Evolutionary conservation across 2,113 vertebrate genomes (phyloP).

Genomic region (Takifugu flavidus): DNA sequence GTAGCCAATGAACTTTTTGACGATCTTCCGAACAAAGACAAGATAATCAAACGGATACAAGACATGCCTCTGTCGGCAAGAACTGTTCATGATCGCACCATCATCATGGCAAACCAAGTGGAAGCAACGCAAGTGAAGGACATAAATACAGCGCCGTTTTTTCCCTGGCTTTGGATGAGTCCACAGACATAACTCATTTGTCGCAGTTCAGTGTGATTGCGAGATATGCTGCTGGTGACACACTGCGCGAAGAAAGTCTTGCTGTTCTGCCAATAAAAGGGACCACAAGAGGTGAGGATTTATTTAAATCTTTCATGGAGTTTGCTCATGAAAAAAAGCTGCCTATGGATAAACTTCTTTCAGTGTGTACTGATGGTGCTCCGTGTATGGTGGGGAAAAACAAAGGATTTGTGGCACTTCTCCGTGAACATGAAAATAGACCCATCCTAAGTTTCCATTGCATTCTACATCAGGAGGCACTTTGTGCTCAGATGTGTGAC

Average conservation of each 20-base stretch:
- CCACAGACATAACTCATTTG: slow-evolving; percentile 37
- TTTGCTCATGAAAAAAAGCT: slow-evolving; percentile 31
- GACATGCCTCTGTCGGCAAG: slow-evolving; percentile 49
- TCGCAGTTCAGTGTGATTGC: slow-evolving; percentile 20
- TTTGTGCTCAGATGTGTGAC: slow-evolving; percentile 52
- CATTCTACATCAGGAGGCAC: slow-evolving; percentile 46
- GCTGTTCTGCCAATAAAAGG: slow-evolving; percentile 49
- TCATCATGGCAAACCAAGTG: slow-evolving; percentile 36
- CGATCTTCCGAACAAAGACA: slow-evolving; percentile 6
- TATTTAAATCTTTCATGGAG: slow-evolving; percentile 38
- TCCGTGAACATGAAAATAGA: slow-evolving; percentile 48
- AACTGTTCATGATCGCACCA: slow-evolving; percentile 36
- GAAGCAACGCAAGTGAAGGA: no score
- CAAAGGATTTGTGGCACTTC: slow-evolving; percentile 39
- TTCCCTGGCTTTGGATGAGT: slow-evolving; percentile 45
- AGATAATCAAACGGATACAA: slow-evolving; percentile 15
- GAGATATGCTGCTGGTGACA: slow-evolving; percentile 25
- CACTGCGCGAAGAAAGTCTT: slow-evolving; percentile 34
- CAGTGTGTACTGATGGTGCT: slow-evolving; percentile 40
- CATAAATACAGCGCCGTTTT: slow-evolving; percentile 11
- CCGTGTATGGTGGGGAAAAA: slow-evolving; percentile 36
- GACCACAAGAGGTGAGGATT: slow-evolving; percentile 51
- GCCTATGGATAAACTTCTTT: slow-evolving; percentile 32
- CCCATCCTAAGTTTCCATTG: slow-evolving; percentile 51
- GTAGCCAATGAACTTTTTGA: slow-evolving; percentile 53